Conservation (phyloP, 2,797 vertebrate species). For the Hemibagrus guttatus region DNA sequence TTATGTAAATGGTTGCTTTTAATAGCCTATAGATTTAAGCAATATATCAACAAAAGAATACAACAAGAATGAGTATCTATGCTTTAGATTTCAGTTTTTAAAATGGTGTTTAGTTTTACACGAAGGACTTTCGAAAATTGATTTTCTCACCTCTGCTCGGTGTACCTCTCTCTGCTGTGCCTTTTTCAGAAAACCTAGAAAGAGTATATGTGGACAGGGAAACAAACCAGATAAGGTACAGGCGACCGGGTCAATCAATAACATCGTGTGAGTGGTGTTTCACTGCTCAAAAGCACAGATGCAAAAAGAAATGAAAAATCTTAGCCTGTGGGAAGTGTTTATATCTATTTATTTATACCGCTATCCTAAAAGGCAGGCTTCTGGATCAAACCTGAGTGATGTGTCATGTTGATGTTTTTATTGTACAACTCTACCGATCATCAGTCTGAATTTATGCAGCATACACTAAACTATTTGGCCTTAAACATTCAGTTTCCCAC, state of each 20-base stretch:
- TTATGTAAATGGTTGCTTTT: not conserved
- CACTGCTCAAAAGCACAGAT: not conserved
- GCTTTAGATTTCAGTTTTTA: not conserved
- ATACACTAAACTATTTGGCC: constrained; percentile 2
- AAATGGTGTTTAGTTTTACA: not conserved
- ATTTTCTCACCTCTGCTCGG: constrained; percentile 71
- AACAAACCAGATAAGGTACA: constrained; percentile 40
- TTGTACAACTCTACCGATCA: too few species aligned
- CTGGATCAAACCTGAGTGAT: not conserved
- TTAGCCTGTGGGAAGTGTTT: not conserved
- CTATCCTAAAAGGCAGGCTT: constrained; percentile 10
- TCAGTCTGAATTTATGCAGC: not conserved
- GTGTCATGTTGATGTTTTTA: not conserved
- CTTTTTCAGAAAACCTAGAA: constrained; percentile 76
- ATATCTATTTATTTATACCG: not conserved
- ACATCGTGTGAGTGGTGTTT: not conserved
- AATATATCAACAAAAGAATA: not conserved
- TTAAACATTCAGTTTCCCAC: constrained; percentile 58
- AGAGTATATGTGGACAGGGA: constrained; percentile 55
- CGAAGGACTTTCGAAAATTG: not conserved
- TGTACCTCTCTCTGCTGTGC: constrained; percentile 69
- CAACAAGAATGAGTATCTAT: not conserved
- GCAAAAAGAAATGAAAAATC: constrained; percentile 6
- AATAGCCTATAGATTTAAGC: not conserved
- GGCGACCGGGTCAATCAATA: constrained; percentile 25